Evolutionary conservation across 2,888 invertebrate genomes (phyloP).

Genomic region (Microctonus brassicae): DNA sequence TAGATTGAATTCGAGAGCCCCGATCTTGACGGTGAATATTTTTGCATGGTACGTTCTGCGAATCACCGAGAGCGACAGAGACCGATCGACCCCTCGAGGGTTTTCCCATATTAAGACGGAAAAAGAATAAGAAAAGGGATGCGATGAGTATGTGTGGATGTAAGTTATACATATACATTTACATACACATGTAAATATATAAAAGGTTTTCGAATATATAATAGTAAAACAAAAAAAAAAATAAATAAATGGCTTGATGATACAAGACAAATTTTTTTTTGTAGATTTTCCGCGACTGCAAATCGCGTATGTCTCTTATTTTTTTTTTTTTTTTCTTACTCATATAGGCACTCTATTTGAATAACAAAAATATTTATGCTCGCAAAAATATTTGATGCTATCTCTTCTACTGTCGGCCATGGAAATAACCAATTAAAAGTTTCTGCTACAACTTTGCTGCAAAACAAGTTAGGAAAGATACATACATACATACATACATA

Average conservation of each 20-base stretch:
- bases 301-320: background rate
- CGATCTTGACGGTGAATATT: conserved; percentile 56
- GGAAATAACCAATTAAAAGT: conserved; percentile 35
- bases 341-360: conserved; percentile 16
- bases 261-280: background rate
- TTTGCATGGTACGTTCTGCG: conserved; percentile 52
- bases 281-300: background rate
- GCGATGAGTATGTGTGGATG: background rate
- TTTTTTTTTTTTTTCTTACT: background rate
- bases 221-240: background rate
- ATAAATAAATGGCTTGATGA: background rate
- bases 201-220: background rate
- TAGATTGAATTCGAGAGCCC: conserved; percentile 57
- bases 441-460: conserved; percentile 27
- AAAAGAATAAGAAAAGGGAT: conserved; percentile 28
- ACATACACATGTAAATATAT: background rate
- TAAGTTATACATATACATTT: background rate
- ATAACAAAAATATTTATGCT: conserved; percentile 24
- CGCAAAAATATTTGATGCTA: conserved; percentile 20
- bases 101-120: conserved; percentile 27
- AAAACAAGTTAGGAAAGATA: conserved; percentile 15
- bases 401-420: conserved; percentile 14
- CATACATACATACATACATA: background rate
- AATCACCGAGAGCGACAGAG: conserved; percentile 38
- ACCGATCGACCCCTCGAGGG: conserved; percentile 39